Evolutionary conservation across 2,888 invertebrate species (phyloP), one percentile per base, ranked within the genome.

Genomic region (Philereme vetulata): DNA sequence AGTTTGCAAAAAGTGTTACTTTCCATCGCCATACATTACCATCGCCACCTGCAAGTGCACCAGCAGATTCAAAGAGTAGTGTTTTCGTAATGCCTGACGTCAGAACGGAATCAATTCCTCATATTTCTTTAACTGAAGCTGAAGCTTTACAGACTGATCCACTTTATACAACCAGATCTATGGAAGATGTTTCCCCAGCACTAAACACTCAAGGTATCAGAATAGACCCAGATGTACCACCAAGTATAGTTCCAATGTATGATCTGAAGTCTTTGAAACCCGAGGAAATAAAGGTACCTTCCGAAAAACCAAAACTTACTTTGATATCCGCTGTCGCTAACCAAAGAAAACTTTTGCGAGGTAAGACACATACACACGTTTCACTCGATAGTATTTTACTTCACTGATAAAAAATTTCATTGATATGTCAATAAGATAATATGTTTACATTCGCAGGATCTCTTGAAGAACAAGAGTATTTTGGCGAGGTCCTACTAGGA

Each of bases 1-100:
- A 97, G 85, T 94, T 97, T 82, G 94, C 96, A 53, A 97, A 97
- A 93, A 97, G 97, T 86, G 97, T 97, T 67, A 97, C 97, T 64
- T 97, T 97, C 90, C 96, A 97, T 87, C 92, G 96, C 64, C 96
- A 96, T 82, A 97, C 97, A 56, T 92, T 97, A 80, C 96, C 96
- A 71, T 97, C 97, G 75, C 96, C 97, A 64, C 96, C 96, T 64
- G 80, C 86, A 64, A 94, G 93, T 78, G 91, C 84, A 0, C 84
- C 87, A 4, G 77, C 81, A 6, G 90, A 90, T 69, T 72, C 76
- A 9, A 80, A 77, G 68, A 76, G 74, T 56, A 84, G 84, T 43
- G 81, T 88, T 42, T 91, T 91, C 60, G 74, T 78, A 67, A 80
- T 88, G 72, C 90, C 88, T 35, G 93, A 85, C 74, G 75, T 64